Base-by-base conservation (phyloP, 2,888 invertebrate genomes). In the Gymnocheta viridis region DNA sequence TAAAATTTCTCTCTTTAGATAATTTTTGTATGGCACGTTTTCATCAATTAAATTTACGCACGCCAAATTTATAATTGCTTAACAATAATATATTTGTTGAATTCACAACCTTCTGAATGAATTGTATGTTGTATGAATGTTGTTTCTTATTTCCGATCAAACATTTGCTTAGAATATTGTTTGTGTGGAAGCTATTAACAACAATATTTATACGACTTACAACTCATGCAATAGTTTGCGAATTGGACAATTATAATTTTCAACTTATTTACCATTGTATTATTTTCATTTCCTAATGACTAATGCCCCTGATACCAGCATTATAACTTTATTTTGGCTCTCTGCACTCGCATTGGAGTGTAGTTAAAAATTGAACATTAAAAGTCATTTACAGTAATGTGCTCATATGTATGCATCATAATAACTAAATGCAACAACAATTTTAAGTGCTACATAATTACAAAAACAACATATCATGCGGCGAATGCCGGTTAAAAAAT, bases 321-420 rank as follows among this genome's bases (percentile, higher is more conserved):
- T 62, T 35, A 58, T 56, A 9, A 2, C 54, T 32, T 41, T 24
- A 32, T 12, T 64, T 10, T 78, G 56, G 19, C 38, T 27, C 35
- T 17, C 22, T 9, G 24, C 27, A 9, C n/a, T 62, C 19, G 7
- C 17, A 49, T 17, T 41, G 35, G 12, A 19, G 32, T 27, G 67
- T n/a, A 58, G 66, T 77, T 54, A n/a, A 74, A 74, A 76, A 76
- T 69, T 82, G 60, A 73, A 73, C 72, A 80, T 80, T 72, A 62
- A 82, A 76, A 82, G 69, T 69, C 81, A 81, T 81, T 81, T 81
- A 62, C 60, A 62, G 74, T 83, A 74, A 74, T 83, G 58, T 80
- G 83, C 80, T 83, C 83, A 79, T 82, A 74, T 82, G 82, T 74
- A 79, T 82, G 82, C 69, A 82, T 74, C 70, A 70, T 79, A 82